Conservation (phyloP, 2,113 vertebrate species). For the Plestiodon gilberti region DNA sequence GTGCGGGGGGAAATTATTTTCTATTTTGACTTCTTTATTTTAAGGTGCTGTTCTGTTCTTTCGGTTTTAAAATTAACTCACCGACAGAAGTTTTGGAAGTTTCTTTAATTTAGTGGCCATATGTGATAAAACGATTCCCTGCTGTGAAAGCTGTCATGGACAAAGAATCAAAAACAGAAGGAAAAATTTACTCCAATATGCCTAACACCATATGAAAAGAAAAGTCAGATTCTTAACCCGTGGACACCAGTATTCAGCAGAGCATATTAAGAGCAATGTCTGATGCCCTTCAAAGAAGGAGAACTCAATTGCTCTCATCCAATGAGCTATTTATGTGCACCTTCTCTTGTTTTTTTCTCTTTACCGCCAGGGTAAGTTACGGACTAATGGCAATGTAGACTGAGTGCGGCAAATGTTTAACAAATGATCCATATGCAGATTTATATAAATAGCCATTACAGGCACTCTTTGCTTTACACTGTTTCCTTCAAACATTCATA, state of each 20-base stretch:
- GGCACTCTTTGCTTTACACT: no score
- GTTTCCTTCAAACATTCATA: no score
- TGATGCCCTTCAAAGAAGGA: not conserved
- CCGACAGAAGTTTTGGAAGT: slow-evolving; percentile 76
- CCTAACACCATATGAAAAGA: slow-evolving; percentile 46
- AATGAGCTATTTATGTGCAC: not conserved
- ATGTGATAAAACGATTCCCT: slow-evolving; percentile 73
- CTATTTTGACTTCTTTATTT: slow-evolving; percentile 34
- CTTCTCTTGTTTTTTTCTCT: no score
- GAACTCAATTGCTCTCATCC: not conserved
- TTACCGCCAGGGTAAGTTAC: no score
- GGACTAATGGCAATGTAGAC: no score
- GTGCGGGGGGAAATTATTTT: not conserved
- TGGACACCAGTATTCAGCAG: slow-evolving; percentile 39
- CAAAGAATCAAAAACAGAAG: slow-evolving; percentile 71
- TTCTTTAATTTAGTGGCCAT: slow-evolving; percentile 75
- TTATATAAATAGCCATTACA: no score
- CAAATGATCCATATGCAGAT: no score
- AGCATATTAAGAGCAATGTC: slow-evolving; percentile 20
- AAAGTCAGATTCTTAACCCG: slow-evolving; percentile 34
- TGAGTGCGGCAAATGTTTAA: no score
- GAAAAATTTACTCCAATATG: slow-evolving; percentile 66
- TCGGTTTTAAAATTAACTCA: slow-evolving; percentile 75
- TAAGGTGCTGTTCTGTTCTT: slow-evolving; percentile 43
- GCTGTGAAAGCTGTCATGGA: slow-evolving; percentile 77